Evolutionary conservation across 2,888 invertebrate species (phyloP).

Genomic region (Drosophila limbata): DNA sequence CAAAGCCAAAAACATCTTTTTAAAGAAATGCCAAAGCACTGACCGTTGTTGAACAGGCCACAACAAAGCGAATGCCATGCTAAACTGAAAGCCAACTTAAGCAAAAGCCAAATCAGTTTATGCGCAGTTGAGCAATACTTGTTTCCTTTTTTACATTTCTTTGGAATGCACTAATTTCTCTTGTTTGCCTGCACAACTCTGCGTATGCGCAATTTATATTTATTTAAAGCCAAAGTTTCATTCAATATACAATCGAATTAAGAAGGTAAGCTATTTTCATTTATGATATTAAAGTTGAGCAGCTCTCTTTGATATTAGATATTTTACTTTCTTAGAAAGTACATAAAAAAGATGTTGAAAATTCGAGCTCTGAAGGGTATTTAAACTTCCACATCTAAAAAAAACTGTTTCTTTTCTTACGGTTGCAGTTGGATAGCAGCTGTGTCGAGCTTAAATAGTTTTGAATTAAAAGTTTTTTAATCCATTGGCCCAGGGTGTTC

Average conservation of each 20-base stretch:
- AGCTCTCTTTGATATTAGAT: background rate
- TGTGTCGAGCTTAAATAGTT: constrained; percentile 23
- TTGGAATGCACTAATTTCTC: constrained; percentile 10
- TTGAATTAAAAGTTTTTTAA: constrained; percentile 21
- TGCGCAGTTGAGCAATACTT: constrained; percentile 33
- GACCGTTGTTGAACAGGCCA: constrained; percentile 47
- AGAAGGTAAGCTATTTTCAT: background rate
- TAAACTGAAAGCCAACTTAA: constrained; percentile 28
- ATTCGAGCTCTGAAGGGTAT: background rate
- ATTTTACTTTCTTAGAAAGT: background rate
- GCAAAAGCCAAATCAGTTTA: constrained; percentile 34
- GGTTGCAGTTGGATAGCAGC: background rate
- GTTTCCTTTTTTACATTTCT: background rate
- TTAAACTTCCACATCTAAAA: too few relatives aligned
- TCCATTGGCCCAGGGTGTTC: constrained; percentile 12
- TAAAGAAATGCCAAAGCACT: constrained; percentile 50
- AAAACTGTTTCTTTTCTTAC: background rate
- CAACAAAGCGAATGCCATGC: constrained; percentile 65
- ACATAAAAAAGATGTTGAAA: too few relatives aligned
- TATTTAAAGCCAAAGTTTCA: background rate
- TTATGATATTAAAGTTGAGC: background rate
- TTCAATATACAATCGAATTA: background rate
- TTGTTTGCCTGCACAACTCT: constrained; percentile 7
- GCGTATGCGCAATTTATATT: constrained; percentile 37
- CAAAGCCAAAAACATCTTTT: constrained; percentile 45